These are phyloP conservation scores for Poeciliopsis prolifica DNA, from an alignment of 2,113 vertebrate genomes.

Conservation along the genomic window DNA sequence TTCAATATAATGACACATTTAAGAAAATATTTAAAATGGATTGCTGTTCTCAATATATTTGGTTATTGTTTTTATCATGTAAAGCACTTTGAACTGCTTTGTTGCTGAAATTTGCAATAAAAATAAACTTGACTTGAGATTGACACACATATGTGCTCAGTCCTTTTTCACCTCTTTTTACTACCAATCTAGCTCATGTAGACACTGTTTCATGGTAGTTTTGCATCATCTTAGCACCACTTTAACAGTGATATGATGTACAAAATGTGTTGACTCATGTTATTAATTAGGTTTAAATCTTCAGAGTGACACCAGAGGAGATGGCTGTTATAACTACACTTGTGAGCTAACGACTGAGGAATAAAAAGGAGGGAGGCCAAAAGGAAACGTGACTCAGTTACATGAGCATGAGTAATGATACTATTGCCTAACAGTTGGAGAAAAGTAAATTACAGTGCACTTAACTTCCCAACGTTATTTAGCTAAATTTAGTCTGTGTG, in stretches of 20 bases:
- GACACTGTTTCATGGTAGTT: too few relatives aligned
- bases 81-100: too few relatives aligned
- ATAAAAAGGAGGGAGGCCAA: not conserved
- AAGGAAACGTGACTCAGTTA: not conserved
- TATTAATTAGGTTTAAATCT: not conserved
- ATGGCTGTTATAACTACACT: not conserved
- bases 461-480: not conserved
- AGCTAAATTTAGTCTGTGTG: conserved; percentile 1
- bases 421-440: not conserved
- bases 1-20: too few relatives aligned
- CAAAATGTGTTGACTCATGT: not conserved
- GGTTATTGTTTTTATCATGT: too few relatives aligned
- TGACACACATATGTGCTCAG: too few relatives aligned
- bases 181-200: too few relatives aligned
- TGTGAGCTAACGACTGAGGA: not conserved
- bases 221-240: too few relatives aligned
- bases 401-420: not conserved
- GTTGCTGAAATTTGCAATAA: too few relatives aligned
- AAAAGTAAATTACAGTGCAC: conserved; percentile 23
- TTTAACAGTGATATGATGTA: not conserved
- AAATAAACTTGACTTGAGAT: too few relatives aligned
- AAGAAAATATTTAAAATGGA: too few relatives aligned
- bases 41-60: too few relatives aligned
- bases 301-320: not conserved
- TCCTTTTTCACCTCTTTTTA: too few relatives aligned